Evolutionary conservation across 2,113 vertebrate species (phyloP).

Genomic region (Eptatretus burgeri): DNA sequence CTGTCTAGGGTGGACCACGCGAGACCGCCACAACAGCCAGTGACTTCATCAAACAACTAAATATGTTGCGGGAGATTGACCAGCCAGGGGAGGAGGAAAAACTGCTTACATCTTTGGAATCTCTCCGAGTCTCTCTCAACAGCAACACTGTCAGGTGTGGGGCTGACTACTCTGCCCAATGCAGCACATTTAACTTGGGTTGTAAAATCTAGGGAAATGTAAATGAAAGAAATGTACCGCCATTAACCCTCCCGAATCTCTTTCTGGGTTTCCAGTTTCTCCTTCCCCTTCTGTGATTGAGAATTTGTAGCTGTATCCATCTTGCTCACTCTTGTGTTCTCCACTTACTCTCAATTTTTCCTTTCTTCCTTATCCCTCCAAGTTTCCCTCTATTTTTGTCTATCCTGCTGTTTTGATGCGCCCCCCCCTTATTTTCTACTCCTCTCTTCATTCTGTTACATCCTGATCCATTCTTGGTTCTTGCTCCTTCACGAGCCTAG

Average conservation of each 20-base stretch:
- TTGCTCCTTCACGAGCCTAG: too few species aligned
- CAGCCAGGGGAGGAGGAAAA: background rate
- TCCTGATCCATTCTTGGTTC: too few species aligned
- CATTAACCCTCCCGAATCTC: background rate
- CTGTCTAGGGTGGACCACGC: background rate
- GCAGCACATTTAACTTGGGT: background rate
- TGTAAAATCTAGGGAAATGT: background rate
- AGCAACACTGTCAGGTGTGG: constrained; percentile 2
- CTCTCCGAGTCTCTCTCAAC: constrained; percentile 5
- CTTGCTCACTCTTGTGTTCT: too few species aligned
- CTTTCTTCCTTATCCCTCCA: too few species aligned
- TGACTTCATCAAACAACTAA: background rate
- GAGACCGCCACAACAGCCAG: background rate
- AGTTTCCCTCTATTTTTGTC: too few species aligned
- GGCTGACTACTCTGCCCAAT: background rate
- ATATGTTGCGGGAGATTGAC: background rate
- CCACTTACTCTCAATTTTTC: too few species aligned
- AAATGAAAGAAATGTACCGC: background rate
- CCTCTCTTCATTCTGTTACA: too few species aligned
- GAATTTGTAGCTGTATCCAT: background rate
- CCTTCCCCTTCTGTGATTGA: background rate
- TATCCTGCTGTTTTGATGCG: too few species aligned
- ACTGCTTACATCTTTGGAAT: background rate
- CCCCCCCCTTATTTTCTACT: too few species aligned
- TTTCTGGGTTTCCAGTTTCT: constrained; percentile 3